Evolutionary conservation across 1,140 invertebrate genomes (phyloP).

Genomic region (Musca vetustissima): DNA sequence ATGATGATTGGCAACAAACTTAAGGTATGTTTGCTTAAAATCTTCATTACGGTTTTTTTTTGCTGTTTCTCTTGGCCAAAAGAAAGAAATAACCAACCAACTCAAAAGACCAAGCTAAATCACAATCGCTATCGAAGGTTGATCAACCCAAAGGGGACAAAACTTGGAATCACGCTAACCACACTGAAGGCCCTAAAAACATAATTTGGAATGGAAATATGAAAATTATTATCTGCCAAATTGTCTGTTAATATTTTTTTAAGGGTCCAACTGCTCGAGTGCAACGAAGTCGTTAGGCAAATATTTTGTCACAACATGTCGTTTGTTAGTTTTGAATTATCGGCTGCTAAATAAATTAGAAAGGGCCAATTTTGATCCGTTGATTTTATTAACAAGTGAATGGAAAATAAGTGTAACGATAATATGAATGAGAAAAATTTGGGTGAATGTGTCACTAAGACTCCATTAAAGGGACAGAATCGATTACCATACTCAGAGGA

Average conservation of each 20-base stretch:
- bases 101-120: not conserved
- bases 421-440: no score
- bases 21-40: slow-evolving; percentile 17
- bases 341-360: no score
- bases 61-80: not conserved
- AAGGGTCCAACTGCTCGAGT: not conserved
- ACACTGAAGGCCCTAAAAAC: slow-evolving; percentile 15
- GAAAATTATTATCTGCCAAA: slow-evolving; percentile 16
- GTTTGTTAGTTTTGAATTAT: no score
- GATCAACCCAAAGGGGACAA: not conserved
- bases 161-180: slow-evolving; percentile 1
- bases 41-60: slow-evolving; percentile 7
- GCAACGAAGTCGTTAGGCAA: no score
- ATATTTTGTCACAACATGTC: no score
- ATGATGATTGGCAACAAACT: not conserved
- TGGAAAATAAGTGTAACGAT: no score
- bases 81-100: not conserved
- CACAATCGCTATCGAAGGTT: not conserved
- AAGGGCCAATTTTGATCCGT: no score
- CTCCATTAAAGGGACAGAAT: no score
- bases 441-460: no score
- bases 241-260: slow-evolving; percentile 14
- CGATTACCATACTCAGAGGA: no score
- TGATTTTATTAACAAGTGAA: no score
- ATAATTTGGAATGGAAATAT: slow-evolving; percentile 12